Conservation (phyloP, 2,888 invertebrate species). For the Agapostemon virescens region DNA sequence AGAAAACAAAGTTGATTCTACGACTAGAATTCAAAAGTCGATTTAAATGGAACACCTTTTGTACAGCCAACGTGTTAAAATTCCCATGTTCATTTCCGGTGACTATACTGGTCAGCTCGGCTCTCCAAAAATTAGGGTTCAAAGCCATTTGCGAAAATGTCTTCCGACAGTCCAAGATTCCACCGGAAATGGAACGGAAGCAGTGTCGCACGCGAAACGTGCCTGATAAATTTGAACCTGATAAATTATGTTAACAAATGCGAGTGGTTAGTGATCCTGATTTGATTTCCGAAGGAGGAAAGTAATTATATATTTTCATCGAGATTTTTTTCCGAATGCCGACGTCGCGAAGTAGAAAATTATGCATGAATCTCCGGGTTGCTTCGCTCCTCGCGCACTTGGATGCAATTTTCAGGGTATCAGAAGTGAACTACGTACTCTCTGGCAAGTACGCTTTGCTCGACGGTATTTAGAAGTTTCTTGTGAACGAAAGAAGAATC, state of each 20-base stretch:
- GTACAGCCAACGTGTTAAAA: too few relatives aligned
- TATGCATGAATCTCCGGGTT: constrained; percentile 23
- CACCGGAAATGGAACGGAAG: too few relatives aligned
- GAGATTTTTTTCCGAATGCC: constrained; percentile 1
- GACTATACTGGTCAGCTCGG: too few relatives aligned
- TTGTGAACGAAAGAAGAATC: constrained; percentile 1
- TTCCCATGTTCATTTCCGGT: too few relatives aligned
- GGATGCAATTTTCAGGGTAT: constrained; percentile 35
- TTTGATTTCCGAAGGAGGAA: not conserved
- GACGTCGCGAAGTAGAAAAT: constrained; percentile 10
- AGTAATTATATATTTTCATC: not conserved
- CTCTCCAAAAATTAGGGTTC: too few relatives aligned
- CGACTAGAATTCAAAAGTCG: too few relatives aligned
- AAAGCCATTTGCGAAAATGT: too few relatives aligned
- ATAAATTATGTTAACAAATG: not conserved
- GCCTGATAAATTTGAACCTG: too few relatives aligned
- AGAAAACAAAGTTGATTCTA: too few relatives aligned
- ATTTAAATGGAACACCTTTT: too few relatives aligned
- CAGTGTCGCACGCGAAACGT: too few relatives aligned
- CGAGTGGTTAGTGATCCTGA: not conserved
- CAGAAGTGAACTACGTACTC: constrained; percentile 13
- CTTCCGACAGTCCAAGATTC: too few relatives aligned
- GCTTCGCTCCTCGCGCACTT: not conserved
- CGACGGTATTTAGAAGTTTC: constrained; percentile 15
- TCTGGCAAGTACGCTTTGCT: constrained; percentile 1